Evolutionary conservation across 1,140 invertebrate genomes (phyloP).

Genomic region (Cylas formicarius): DNA sequence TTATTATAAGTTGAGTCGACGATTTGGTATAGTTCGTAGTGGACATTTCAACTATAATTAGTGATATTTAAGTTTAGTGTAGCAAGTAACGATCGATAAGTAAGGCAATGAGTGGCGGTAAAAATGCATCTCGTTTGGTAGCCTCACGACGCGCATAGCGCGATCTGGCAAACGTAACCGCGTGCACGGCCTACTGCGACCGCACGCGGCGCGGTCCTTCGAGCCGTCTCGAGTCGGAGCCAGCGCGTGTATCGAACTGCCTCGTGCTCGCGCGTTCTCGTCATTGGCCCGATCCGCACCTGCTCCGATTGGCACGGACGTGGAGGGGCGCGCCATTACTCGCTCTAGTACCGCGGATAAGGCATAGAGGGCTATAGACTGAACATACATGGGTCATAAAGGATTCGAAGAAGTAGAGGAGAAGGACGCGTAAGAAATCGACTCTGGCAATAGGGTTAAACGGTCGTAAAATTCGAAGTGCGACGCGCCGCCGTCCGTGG

Average conservation of each 20-base stretch:
- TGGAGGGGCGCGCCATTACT: slow-evolving; percentile 54
- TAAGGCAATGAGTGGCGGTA: too few species aligned
- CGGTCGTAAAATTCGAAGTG: slow-evolving; percentile 35
- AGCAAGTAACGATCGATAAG: too few species aligned
- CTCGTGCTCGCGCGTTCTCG: slow-evolving; percentile 30
- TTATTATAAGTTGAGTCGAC: too few species aligned
- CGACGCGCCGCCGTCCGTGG: slow-evolving; percentile 9
- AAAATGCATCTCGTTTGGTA: too few species aligned
- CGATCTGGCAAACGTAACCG: too few species aligned
- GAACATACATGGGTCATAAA: slow-evolving; percentile 60
- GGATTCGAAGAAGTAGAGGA: slow-evolving; percentile 59
- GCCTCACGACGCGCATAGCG: too few species aligned
- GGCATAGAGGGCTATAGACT: slow-evolving; percentile 59
- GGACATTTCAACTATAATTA: too few species aligned
- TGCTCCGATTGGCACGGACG: slow-evolving; percentile 39
- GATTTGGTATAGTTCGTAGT: too few species aligned
- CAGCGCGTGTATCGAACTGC: slow-evolving; percentile 32
- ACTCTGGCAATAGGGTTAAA: slow-evolving; percentile 41
- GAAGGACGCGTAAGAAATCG: slow-evolving; percentile 56
- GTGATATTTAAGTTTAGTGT: too few species aligned
- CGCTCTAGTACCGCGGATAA: slow-evolving; percentile 55
- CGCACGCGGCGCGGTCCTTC: slow-evolving; percentile 7
- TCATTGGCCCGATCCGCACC: slow-evolving; percentile 41
- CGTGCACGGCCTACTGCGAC: too few species aligned
- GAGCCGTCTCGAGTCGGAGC: slow-evolving; percentile 26